These are phyloP conservation scores for Formica exsecta DNA, from an alignment of 1,140 invertebrate genomes.

Conservation along the genomic window DNA sequence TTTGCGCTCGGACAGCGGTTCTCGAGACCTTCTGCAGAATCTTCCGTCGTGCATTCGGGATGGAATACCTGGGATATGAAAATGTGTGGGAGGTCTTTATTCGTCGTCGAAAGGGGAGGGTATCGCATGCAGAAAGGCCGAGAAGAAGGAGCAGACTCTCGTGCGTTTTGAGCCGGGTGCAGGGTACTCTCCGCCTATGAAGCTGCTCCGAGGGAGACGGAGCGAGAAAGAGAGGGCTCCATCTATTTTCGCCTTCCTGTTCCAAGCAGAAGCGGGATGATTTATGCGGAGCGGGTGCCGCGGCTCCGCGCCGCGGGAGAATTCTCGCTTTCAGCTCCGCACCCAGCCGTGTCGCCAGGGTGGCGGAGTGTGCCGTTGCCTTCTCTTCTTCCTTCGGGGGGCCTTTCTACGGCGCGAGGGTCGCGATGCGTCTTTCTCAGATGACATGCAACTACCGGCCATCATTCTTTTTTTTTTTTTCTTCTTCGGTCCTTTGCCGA, in stretches of 20 bases:
- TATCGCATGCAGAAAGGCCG: conserved; percentile 17
- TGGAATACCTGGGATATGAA: conserved; percentile 62
- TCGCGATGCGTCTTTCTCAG: conserved; percentile 74
- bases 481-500: conserved; percentile 25
- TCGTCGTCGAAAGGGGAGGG: background rate
- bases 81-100: conserved; percentile 73
- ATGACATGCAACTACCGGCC: conserved; percentile 74
- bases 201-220: conserved; percentile 34
- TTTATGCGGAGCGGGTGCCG: conserved; percentile 80
- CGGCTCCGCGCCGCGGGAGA: conserved; percentile 77
- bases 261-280: conserved; percentile 78
- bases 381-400: conserved; percentile 11
- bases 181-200: conserved; percentile 37
- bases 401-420: conserved; percentile 53
- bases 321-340: conserved; percentile 78
- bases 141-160: conserved; percentile 15
- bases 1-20: background rate
- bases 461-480: conserved; percentile 48
- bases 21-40: conserved; percentile 39
- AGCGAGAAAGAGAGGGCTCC: conserved; percentile 58
- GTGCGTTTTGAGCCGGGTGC: conserved; percentile 25
- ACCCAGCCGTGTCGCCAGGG: conserved; percentile 76
- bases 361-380: conserved; percentile 74
- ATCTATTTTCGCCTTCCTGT: conserved; percentile 78
- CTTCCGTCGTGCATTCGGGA: conserved; percentile 32